A percentile compares a stretch with the other conserved stretches of the same genome.
Evolutionary conservation across 1,140 invertebrate species (phyloP).

Genomic region (Dendrolimus punctatus): DNA sequence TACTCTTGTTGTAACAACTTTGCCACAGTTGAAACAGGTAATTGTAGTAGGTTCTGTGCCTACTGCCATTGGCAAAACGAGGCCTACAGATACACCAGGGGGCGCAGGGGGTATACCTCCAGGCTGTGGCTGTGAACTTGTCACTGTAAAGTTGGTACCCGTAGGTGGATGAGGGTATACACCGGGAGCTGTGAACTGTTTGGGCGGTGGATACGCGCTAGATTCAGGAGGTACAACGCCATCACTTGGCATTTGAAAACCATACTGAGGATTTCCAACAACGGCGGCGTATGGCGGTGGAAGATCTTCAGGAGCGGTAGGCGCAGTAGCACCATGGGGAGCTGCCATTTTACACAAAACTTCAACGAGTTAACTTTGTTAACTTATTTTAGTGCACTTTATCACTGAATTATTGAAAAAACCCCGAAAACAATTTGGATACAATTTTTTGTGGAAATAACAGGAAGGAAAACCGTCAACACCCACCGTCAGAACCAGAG

Average conservation of each 20-base stretch:
- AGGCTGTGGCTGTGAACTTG: slow-evolving; percentile 32
- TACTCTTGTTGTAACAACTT: slow-evolving; percentile 60
- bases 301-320: slow-evolving; percentile 43
- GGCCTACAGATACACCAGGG: slow-evolving; percentile 39
- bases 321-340: slow-evolving; percentile 6
- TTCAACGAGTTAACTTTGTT: not conserved
- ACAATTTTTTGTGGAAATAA: no score
- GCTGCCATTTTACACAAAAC: slow-evolving; percentile 9
- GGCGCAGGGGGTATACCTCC: slow-evolving; percentile 28
- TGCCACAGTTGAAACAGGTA: slow-evolving; percentile 55
- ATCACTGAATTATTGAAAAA: no score
- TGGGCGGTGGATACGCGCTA: slow-evolving; percentile 29
- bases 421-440: no score
- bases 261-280: slow-evolving; percentile 55
- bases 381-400: no score
- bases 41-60: slow-evolving; percentile 56
- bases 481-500: no score
- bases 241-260: slow-evolving; percentile 37
- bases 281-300: slow-evolving; percentile 60
- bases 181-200: slow-evolving; percentile 44
- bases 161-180: slow-evolving; percentile 46
- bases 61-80: slow-evolving; percentile 46
- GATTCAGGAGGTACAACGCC: slow-evolving; percentile 17
- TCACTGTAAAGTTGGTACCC: slow-evolving; percentile 18
- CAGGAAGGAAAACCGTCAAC: no score